Evolutionary conservation across 2,888 invertebrate genomes (phyloP).

Genomic region (Parnassius mnemosyne): DNA sequence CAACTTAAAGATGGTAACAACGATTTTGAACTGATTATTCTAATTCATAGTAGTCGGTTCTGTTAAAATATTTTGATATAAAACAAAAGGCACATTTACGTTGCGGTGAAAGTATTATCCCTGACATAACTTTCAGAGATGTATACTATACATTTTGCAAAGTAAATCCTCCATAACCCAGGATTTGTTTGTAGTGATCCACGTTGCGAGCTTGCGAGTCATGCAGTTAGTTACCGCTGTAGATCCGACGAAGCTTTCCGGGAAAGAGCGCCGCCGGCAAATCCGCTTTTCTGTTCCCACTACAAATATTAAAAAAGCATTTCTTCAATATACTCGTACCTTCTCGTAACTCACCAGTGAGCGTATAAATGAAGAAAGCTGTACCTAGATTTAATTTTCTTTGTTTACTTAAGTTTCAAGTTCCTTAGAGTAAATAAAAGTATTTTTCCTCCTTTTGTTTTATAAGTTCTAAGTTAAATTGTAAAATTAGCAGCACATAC

Average conservation of each 20-base stretch:
- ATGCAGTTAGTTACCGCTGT: conserved; percentile 62
- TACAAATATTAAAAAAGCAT: conserved; percentile 10
- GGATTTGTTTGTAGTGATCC: conserved; percentile 61
- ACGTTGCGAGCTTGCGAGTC: conserved; percentile 62
- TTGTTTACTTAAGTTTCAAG: too few relatives aligned
- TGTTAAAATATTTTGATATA: too few relatives aligned
- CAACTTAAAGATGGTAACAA: too few relatives aligned
- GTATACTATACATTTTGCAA: conserved; percentile 32
- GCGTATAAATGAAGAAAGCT: too few relatives aligned
- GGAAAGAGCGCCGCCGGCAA: conserved; percentile 53
- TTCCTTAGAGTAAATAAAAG: too few relatives aligned
- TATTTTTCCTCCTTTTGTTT: too few relatives aligned
- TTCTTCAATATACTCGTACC: neutral
- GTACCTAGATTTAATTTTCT: too few relatives aligned
- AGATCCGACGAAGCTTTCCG: conserved; percentile 51
- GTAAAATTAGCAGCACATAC: too few relatives aligned
- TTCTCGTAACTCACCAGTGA: neutral
- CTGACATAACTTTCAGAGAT: conserved; percentile 22
- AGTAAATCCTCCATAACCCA: conserved; percentile 51
- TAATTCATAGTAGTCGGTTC: too few relatives aligned
- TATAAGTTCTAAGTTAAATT: too few relatives aligned
- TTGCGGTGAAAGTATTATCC: conserved; percentile 20
- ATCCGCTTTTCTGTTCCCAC: conserved; percentile 42
- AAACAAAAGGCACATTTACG: neutral
- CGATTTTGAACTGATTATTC: too few relatives aligned